Base-by-base conservation (phyloP, 2,888 invertebrate genomes). In the Axea sp. region DNA sequence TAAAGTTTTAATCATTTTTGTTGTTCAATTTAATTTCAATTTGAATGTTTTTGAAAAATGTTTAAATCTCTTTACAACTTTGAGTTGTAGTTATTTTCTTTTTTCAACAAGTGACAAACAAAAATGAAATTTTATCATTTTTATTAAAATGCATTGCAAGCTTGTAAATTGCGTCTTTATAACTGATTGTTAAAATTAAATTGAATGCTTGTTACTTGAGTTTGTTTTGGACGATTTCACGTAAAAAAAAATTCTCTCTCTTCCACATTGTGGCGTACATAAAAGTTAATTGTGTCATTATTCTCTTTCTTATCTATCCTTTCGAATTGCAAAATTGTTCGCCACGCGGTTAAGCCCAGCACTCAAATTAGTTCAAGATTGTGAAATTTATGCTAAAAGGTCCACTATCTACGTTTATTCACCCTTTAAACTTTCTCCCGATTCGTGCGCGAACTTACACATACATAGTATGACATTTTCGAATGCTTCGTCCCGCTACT, bases 381-480 rank as follows among this genome's bases (percentile, higher is more conserved):
- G 64, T 64, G 73, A 69, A 74, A 74, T 74, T 69, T 53, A 65
- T 64, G 73, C 43, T 64, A 74, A 69, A 74, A 69, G 64, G 39
- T 33, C 59, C 65, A 55, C 60, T 67, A 68, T 73, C 68, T 64
- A 57, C 64, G 69, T 69, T 64, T 59, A 49, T 74, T 69, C 73
- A 68, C 73, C 68, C 73, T 64, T 68, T 57, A 64, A 68, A 74
- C 73, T 74, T 74, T 74, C 73, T 74, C 73, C 59, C 43, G 73
- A 53, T 74, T 74, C 68, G 51, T 74, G 64, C 51, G 55, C 53
- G 51, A 51, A 69, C 53, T 37, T 51, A 59, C 53, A 73, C 60
- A 64, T 51, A 49, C 24, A 22, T 28, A 19, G 65, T 57, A 57
- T 74, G 73, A 74, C 73, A 73, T 73, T 73, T 73, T 68, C 68